phyloP scores from a whole-genome alignment of 1,140 invertebrate species.

The Heliconius himera region DNA sequence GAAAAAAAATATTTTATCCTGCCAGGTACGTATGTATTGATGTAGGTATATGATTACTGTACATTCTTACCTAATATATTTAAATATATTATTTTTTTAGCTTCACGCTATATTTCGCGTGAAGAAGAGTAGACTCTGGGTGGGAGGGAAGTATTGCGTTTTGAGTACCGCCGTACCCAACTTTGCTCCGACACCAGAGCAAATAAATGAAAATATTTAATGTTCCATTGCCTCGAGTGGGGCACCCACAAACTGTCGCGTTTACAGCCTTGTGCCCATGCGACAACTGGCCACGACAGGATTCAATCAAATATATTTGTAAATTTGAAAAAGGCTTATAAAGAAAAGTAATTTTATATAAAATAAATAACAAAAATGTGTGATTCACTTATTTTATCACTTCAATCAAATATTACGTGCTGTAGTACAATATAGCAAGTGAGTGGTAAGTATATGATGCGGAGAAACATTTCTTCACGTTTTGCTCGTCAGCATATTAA shows the following conservation, averaged over 20 bases:
- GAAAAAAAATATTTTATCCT: neutral
- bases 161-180: no score
- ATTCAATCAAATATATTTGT: no score
- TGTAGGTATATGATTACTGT: no score
- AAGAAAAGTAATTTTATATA: neutral
- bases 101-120: no score
- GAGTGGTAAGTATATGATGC: conserved; percentile 24
- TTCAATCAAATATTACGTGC: conserved; percentile 37
- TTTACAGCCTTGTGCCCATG: no score
- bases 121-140: no score
- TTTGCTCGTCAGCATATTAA: conserved; percentile 43
- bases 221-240: no score
- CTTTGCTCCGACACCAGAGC: no score
- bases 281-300: neutral
- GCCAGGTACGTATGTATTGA: neutral
- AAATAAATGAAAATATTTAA: no score
- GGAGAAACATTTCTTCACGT: conserved; percentile 51
- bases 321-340: no score
- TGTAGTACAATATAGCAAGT: conserved; percentile 18
- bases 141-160: no score
- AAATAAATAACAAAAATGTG: neutral
- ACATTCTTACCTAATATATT: neutral
- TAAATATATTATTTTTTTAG: neutral
- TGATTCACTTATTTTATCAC: conserved; percentile 23
- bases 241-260: no score